Evolutionary conservation across 2,797 vertebrate species (phyloP).

Genomic region (Gila robusta): DNA sequence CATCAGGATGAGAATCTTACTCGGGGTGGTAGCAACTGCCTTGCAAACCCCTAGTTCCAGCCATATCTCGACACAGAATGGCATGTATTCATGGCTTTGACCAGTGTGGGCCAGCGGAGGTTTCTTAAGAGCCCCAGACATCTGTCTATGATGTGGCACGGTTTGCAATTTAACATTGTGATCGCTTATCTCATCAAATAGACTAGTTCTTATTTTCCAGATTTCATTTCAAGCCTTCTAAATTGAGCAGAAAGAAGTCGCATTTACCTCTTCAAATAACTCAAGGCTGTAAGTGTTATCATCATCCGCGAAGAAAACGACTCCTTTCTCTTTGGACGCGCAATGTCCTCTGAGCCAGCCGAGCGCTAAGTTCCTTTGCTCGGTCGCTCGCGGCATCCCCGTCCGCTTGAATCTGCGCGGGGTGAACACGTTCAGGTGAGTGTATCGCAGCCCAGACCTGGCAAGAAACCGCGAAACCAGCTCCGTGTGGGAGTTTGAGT

Average conservation of each 20-base stretch:
- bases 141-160: background rate
- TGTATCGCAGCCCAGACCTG: constrained; percentile 85
- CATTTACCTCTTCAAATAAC: constrained; percentile 94
- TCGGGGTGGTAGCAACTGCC: background rate
- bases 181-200: background rate
- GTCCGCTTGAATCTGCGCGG: constrained; percentile 91
- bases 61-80: background rate
- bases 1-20: background rate
- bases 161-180: background rate
- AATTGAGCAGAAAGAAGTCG: background rate
- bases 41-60: background rate
- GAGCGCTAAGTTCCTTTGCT: constrained; percentile 94
- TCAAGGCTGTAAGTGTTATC: constrained; percentile 99
- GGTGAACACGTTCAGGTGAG: constrained; percentile 93
- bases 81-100: background rate
- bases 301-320: constrained; percentile 98
- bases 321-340: constrained; percentile 80
- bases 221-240: background rate
- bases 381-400: constrained; percentile 93
- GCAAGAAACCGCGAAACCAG: constrained; percentile 91
- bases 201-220: background rate
- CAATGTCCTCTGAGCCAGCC: constrained; percentile 90
- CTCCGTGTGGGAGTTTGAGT: constrained; percentile 87
- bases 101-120: background rate
- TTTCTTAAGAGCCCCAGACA: background rate